Evolutionary conservation across 2,113 vertebrate species (phyloP).

Genomic region (Leucoraja erinaceus): DNA sequence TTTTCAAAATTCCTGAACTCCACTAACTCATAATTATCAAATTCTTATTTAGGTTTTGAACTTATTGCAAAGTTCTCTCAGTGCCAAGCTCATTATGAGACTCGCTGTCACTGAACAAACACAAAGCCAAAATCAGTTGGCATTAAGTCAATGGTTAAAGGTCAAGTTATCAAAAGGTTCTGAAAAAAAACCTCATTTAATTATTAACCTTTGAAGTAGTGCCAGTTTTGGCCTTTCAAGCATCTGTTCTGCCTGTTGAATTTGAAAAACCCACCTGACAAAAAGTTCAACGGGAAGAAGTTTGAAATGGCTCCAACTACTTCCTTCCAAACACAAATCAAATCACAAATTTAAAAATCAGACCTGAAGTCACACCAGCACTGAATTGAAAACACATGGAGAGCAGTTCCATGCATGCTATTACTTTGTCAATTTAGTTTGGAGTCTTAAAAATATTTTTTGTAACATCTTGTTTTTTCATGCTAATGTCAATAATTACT

Average conservation of each 20-base stretch:
- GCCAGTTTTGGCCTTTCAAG: not conserved
- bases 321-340: constrained; percentile 11
- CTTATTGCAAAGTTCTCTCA: not conserved
- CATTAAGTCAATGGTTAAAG: constrained; percentile 27
- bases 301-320: constrained; percentile 24
- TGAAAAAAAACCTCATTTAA: not conserved
- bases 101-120: not conserved
- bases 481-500: no score
- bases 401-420: not conserved
- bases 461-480: not conserved
- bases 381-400: constrained; percentile 18
- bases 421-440: not conserved
- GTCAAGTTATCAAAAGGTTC: not conserved
- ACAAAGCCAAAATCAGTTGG: not conserved
- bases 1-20: not conserved
- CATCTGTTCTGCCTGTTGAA: not conserved
- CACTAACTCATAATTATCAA: not conserved
- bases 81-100: not conserved
- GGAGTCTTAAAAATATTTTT: not conserved
- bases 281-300: not conserved
- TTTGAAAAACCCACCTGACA: constrained; percentile 13
- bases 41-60: not conserved
- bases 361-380: not conserved
- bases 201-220: not conserved
- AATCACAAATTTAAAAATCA: not conserved